Base-by-base conservation (phyloP, 2,888 invertebrate species). In the Arrhopalites spinosus region DNA sequence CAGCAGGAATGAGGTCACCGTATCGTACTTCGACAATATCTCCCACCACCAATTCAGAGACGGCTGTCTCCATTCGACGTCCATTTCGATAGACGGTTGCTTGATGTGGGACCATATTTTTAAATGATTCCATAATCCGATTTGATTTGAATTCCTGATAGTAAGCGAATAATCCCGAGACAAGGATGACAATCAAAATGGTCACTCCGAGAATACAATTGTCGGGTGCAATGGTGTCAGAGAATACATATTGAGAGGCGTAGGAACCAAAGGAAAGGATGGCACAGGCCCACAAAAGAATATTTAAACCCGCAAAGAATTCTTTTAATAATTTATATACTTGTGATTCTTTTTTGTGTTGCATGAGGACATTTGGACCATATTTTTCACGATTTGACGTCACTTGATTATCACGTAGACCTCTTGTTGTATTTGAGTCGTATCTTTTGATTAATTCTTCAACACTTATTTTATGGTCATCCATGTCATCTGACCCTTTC, bases 81-180 rank as follows among this genome's bases (percentile, higher is more conserved):
- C 86, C 86, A 76, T 86, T 85, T 75, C 89, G 85, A 27, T 59
- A 59, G 8, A 59, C 59, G 23, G 23, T 36, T 8, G 66, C 30
- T 23, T 5, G 45, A 20, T 30, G 66, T 3, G 66, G 66, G 2
- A 66, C 66, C 66, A 88, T 85, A 81, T 87, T 86, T 83, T 87
- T 87, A 83, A 88, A 88, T 53, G 87, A 87, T 80, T 88, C 88
- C 88, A 88, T 88, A 82, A 88, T 87, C 77, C 84, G 84, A 59
- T 81, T 78, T 83, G 92, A 93, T 53, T 53, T 36, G n/a, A 20
- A 20, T 25, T 91, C 90, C 86, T 91, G 91, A 83, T 88, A 90
- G 84, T 91, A 93, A 73, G 91, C 91, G 85, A 92, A 93, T 76
- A 89, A 85, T 13, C 92, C 92, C 45, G 92, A 88, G 66, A 92